These are phyloP conservation scores for Malurus leucopterus DNA, from an alignment of 2,797 vertebrate species.

Conservation along the genomic window DNA sequence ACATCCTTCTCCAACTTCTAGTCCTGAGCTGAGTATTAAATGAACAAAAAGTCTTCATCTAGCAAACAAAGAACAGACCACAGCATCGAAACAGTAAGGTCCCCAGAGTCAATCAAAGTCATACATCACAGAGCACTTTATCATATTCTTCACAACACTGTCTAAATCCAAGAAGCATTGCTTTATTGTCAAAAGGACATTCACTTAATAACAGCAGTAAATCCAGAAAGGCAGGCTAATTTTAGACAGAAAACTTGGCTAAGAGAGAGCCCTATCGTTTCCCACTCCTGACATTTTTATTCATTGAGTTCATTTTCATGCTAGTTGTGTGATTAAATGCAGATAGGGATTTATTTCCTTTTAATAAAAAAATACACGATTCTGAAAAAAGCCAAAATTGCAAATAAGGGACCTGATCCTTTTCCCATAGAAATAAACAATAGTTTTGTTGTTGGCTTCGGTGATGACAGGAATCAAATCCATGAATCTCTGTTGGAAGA, in stretches of 20 bases:
- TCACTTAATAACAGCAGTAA: conserved; percentile 70
- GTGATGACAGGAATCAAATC: conserved; percentile 32
- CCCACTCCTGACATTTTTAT: conserved; percentile 72
- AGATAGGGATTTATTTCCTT: conserved; percentile 71
- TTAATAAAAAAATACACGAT: conserved; percentile 62
- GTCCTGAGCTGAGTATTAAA: conserved; percentile 62
- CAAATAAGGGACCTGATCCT: conserved; percentile 62
- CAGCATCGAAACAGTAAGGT: conserved; percentile 58
- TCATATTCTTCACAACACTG: conserved; percentile 54
- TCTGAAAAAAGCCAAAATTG: conserved; percentile 62
- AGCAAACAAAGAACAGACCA: conserved; percentile 65
- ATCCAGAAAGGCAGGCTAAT: conserved; percentile 70
- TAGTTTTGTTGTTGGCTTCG: conserved; percentile 60
- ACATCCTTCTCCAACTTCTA: conserved; percentile 63
- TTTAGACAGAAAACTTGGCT: conserved; percentile 70
- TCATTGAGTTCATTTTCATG: conserved; percentile 73
- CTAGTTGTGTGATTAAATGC: conserved; percentile 73
- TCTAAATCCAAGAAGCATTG: conserved; percentile 61
- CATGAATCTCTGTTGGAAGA: conserved; percentile 39
- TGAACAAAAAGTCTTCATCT: conserved; percentile 60
- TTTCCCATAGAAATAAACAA: conserved; percentile 65
- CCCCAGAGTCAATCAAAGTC: conserved; percentile 63
- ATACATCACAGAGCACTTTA: conserved; percentile 68
- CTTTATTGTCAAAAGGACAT: conserved; percentile 66
- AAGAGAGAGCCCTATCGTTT: conserved; percentile 65